These are phyloP conservation scores for Pammene aurita DNA, from an alignment of 2,888 invertebrate genomes.

Conservation along the genomic window DNA sequence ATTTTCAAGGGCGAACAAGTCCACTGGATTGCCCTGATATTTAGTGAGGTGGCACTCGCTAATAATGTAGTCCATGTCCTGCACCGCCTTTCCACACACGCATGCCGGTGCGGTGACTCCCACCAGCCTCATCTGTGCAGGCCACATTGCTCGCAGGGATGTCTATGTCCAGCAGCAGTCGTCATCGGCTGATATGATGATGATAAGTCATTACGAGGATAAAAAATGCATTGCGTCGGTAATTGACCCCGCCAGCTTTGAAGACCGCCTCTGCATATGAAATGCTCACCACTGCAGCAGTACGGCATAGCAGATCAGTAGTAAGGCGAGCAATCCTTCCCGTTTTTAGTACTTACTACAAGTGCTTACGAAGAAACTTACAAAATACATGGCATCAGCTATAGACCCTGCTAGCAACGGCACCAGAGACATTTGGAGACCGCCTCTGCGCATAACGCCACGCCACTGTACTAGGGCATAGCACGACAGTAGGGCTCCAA, in stretches of 20 bases:
- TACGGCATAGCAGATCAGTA: too few species aligned
- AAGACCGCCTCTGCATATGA: too few species aligned
- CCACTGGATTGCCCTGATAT: background rate
- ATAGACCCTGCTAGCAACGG: slow-evolving; percentile 61
- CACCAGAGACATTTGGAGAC: slow-evolving; percentile 53
- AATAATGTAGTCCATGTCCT: background rate
- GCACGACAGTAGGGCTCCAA: slow-evolving; percentile 57
- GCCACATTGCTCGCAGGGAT: too few species aligned
- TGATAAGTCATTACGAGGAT: too few species aligned
- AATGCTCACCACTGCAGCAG: too few species aligned
- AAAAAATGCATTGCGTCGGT: too few species aligned
- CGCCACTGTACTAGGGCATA: slow-evolving; percentile 69
- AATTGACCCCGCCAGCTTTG: too few species aligned
- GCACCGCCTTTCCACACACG: background rate
- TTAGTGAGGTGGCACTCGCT: background rate
- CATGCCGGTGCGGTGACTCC: background rate
- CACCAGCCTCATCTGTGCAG: background rate
- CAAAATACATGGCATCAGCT: slow-evolving; percentile 71
- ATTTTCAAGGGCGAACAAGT: background rate
- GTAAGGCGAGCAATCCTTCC: too few species aligned
- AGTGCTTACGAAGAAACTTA: slow-evolving; percentile 51
- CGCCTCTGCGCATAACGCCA: slow-evolving; percentile 64
- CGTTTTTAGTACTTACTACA: too few species aligned
- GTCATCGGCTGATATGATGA: too few species aligned
- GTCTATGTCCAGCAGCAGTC: too few species aligned